phyloP scores from a whole-genome alignment of 2,797 vertebrate genomes.

The Mionectes olivaceus region DNA sequence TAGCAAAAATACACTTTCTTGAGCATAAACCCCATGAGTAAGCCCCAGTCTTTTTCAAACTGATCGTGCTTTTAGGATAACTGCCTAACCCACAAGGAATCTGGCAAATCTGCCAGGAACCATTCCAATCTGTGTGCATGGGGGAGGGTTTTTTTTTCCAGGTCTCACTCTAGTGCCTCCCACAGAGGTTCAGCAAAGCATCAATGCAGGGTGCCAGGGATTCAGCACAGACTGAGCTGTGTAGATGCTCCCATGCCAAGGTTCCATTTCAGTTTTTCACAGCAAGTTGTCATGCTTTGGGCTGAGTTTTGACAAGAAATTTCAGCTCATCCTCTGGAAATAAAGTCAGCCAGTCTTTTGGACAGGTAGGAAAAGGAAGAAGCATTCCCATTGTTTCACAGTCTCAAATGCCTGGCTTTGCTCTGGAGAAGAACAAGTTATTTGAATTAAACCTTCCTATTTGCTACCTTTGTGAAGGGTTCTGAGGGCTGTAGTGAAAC shows the following conservation, averaged over 20 bases:
- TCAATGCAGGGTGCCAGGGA: neutral
- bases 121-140: neutral
- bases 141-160: neutral
- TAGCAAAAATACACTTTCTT: neutral
- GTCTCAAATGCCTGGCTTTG: neutral
- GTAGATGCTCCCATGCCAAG: neutral
- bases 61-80: neutral
- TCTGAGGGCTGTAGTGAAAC: constrained; percentile 1
- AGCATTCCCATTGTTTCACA: neutral
- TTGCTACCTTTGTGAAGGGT: constrained; percentile 3
- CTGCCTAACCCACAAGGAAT: neutral
- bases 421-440: neutral
- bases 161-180: neutral
- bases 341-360: neutral
- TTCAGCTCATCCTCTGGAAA: neutral
- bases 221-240: neutral
- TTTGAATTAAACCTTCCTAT: neutral
- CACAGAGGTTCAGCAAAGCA: neutral
- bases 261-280: neutral
- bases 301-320: neutral
- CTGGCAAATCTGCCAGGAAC: neutral
- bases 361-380: neutral
- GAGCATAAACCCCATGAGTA: neutral
- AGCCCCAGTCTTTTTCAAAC: neutral
- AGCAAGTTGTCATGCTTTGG: neutral